Conservation (phyloP, 2,113 vertebrate genomes). For the Lonchura striata region DNA sequence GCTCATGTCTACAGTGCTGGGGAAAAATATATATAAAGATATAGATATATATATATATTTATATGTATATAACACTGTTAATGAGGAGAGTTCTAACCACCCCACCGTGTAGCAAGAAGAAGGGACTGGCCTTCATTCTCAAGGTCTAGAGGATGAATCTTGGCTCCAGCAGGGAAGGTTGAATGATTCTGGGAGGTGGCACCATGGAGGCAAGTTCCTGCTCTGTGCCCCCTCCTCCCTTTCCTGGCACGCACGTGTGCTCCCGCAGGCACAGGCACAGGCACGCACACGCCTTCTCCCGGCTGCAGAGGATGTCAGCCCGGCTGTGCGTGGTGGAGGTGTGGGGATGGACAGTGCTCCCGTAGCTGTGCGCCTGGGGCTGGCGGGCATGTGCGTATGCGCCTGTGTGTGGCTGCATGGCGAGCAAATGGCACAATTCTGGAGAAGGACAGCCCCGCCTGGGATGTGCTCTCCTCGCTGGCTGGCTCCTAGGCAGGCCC, state of each 20-base stretch:
- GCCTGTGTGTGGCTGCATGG: neutral
- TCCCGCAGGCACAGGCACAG: fast-evolving
- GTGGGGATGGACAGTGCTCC: neutral
- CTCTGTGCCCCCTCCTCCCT: neutral
- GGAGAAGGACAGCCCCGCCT: neutral
- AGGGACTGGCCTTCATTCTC: slow-evolving; percentile 63
- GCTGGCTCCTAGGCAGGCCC: neutral
- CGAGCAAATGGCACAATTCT: neutral
- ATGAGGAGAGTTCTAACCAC: slow-evolving; percentile 79
- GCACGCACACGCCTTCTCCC: neutral
- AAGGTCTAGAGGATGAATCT: slow-evolving; percentile 57
- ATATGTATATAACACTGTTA: slow-evolving; percentile 83
- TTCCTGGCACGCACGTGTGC: neutral
- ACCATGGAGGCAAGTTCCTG: neutral
- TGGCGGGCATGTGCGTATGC: neutral
- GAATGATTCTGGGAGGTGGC: neutral
- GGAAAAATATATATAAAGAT: slow-evolving; percentile 79
- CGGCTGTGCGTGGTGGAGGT: neutral
- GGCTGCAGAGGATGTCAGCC: neutral
- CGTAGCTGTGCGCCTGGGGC: neutral
- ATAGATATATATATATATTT: slow-evolving; percentile 81
- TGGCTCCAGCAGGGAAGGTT: slow-evolving; percentile 54
- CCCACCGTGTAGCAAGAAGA: slow-evolving; percentile 68
- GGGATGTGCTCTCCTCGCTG: neutral
- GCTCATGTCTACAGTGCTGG: slow-evolving; percentile 78